Percentiles rank a stretch among this genome's conserved stretches.
These are phyloP conservation scores for Formica exsecta DNA, from an alignment of 1,140 invertebrate species.

Conservation along the genomic window DNA sequence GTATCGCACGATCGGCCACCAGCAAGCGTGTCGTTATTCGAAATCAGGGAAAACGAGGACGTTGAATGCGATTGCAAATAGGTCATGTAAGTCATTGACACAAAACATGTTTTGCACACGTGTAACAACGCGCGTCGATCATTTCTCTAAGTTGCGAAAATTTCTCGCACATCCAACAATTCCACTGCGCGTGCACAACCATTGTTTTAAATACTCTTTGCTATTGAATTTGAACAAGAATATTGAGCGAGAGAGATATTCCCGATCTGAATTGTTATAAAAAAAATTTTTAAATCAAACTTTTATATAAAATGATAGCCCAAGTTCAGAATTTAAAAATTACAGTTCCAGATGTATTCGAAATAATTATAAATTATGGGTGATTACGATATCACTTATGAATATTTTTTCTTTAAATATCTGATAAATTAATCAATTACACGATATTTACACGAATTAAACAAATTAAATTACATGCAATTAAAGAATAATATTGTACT, in stretches of 20 bases:
- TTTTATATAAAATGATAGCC: not conserved
- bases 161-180: conserved; percentile 48
- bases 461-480: not conserved
- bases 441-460: not conserved
- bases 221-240: not conserved
- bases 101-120: conserved; percentile 47
- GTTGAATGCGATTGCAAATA: conserved; percentile 60
- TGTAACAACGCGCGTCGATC: conserved; percentile 16
- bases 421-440: not conserved
- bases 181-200: conserved; percentile 1
- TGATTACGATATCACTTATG: not conserved
- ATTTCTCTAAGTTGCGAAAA: conserved; percentile 42
- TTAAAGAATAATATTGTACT: not conserved
- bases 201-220: not conserved
- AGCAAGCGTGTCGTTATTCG: conserved; percentile 49
- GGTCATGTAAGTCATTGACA: conserved; percentile 69
- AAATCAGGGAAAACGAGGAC: conserved; percentile 66
- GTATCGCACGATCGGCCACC: conserved; percentile 12
- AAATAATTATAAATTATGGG: not conserved
- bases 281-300: not conserved
- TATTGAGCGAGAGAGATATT: not conserved
- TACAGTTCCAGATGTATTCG: no score
- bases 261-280: not conserved
- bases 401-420: conserved; percentile 41
- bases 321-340: no score